phyloP scores from a whole-genome alignment of 2,113 vertebrate species.

The Prietella phreatophila region DNA sequence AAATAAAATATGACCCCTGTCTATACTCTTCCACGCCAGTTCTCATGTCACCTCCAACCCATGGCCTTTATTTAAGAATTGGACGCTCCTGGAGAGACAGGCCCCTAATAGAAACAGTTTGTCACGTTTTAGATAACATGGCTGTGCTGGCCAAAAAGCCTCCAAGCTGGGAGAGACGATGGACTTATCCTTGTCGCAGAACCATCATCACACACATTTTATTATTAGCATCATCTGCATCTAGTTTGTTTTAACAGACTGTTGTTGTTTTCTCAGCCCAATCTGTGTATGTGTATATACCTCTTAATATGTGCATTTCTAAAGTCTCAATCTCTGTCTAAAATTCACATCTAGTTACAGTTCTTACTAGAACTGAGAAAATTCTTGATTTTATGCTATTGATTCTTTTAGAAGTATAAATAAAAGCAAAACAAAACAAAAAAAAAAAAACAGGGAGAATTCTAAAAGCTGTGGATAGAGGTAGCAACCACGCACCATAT shows the following conservation, averaged over 20 bases:
- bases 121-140: conserved; percentile 45
- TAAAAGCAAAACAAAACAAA: not conserved
- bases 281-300: not conserved
- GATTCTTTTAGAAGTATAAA: not conserved
- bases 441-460: not conserved
- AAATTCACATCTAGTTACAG: not conserved
- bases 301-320: not conserved
- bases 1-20: conserved; percentile 47
- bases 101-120: conserved; percentile 46
- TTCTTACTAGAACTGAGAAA: not conserved
- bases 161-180: not conserved
- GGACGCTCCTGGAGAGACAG: conserved; percentile 37
- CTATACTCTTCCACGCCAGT: conserved; percentile 28
- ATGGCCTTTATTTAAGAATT: conserved; percentile 52
- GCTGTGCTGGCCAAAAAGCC: conserved; percentile 8
- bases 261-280: not conserved
- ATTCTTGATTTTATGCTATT: not conserved
- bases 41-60: conserved; percentile 44
- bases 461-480: not conserved
- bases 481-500: conserved; percentile 38
- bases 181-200: conserved; percentile 31
- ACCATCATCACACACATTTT: not conserved
- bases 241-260: not conserved
- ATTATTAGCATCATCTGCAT: conserved; percentile 4
- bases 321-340: not conserved